Conservation (phyloP, 2,797 vertebrate species). For the Chrosomus eos region DNA sequence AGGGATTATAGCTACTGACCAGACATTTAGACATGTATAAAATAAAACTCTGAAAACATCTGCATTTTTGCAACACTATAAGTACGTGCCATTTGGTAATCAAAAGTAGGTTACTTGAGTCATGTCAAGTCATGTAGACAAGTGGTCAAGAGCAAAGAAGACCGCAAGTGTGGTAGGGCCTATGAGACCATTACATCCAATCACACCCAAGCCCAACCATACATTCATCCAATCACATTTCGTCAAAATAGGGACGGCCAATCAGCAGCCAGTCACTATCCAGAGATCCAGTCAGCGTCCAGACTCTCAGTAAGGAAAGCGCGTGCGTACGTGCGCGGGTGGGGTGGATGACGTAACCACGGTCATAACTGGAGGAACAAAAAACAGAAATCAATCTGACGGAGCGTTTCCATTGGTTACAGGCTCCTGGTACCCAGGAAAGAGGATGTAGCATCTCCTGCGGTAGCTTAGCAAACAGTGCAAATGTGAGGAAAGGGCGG, state of each 20-base stretch:
- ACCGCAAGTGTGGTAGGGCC: background rate
- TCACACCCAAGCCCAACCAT: background rate
- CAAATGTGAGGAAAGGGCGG: slow-evolving; percentile 34
- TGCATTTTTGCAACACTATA: too few relatives aligned
- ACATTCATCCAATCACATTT: slow-evolving; percentile 4
- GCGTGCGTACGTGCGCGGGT: slow-evolving; percentile 29
- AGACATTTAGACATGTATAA: too few relatives aligned
- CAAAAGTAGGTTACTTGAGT: too few relatives aligned
- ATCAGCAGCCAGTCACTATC: background rate
- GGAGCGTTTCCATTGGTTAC: slow-evolving; percentile 58
- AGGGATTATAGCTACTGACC: too few relatives aligned
- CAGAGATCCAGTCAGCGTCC: background rate
- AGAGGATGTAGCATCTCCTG: slow-evolving; percentile 59
- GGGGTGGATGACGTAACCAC: slow-evolving; percentile 39
- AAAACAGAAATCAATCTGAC: slow-evolving; percentile 28
- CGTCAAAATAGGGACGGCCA: background rate
- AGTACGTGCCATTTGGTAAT: too few relatives aligned
- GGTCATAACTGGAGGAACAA: slow-evolving; percentile 25
- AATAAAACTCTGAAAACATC: too few relatives aligned
- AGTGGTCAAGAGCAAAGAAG: too few relatives aligned
- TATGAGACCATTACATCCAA: background rate
- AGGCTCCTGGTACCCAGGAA: slow-evolving; percentile 61
- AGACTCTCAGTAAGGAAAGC: too few relatives aligned
- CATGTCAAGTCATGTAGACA: too few relatives aligned
- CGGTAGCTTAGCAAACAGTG: slow-evolving; percentile 43